phyloP scores from a whole-genome alignment of 2,113 vertebrate species.

The Tinamus guttatus region DNA sequence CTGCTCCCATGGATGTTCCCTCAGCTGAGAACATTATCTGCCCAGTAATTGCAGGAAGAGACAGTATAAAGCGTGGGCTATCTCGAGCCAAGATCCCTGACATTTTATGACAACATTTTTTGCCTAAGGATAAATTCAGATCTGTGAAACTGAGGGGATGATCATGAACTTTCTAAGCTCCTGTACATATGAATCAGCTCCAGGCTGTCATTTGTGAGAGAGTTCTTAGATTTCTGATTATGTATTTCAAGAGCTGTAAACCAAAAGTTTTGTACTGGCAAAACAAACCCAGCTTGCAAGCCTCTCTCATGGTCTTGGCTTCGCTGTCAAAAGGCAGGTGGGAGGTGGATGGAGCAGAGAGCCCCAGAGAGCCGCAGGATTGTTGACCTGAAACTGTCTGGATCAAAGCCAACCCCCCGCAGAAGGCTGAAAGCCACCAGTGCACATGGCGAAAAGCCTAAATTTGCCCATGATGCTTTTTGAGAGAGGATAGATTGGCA shows the following conservation, averaged over 20 bases:
- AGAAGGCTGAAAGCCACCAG: background rate
- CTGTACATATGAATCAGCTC: background rate
- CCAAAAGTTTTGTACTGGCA: background rate
- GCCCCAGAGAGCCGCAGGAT: background rate
- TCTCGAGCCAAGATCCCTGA: background rate
- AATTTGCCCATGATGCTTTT: background rate
- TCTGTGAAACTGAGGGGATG: background rate
- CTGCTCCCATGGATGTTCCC: background rate
- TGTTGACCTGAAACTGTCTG: background rate
- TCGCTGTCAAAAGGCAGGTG: background rate
- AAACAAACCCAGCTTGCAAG: background rate
- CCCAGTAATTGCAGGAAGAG: background rate
- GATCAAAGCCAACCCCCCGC: background rate
- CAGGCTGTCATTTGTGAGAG: background rate
- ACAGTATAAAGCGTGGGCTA: background rate
- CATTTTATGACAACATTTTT: background rate
- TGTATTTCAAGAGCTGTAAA: background rate
- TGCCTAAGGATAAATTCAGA: background rate
- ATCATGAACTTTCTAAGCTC: background rate
- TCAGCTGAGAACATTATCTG: background rate
- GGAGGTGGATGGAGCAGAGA: background rate
- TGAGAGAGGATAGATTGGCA: background rate
- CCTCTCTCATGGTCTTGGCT: fast-evolving
- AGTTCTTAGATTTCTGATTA: background rate
- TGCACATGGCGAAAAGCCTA: fast-evolving